phyloP scores from a whole-genome alignment of 1,140 invertebrate genomes.

The Sinella curviseta region DNA sequence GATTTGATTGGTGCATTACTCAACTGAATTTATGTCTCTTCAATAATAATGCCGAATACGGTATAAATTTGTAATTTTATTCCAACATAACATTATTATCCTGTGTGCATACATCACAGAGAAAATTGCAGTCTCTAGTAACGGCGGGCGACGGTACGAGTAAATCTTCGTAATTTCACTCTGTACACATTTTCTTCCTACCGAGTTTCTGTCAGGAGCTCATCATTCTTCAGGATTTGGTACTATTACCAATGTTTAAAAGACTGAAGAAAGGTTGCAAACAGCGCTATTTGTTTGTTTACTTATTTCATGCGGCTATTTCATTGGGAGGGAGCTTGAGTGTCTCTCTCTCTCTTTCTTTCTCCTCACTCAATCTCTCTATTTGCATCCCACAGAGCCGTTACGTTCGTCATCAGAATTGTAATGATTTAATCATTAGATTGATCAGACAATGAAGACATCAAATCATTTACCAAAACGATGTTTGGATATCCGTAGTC shows the following conservation, averaged over 20 bases:
- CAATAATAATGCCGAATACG: no score
- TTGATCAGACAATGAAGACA: not conserved
- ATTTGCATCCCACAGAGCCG: slow-evolving; percentile 9
- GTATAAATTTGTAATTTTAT: no score
- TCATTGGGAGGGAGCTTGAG: no score
- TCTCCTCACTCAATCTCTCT: not conserved
- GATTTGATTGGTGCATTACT: no score
- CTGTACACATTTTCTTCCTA: not conserved
- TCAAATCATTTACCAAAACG: not conserved
- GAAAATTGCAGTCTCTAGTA: no score
- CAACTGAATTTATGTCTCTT: no score
- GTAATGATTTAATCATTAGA: slow-evolving; percentile 18
- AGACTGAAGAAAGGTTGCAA: not conserved
- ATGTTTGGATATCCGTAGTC: not conserved
- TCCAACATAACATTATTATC: no score
- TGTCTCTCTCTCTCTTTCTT: not conserved
- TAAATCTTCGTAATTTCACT: not conserved
- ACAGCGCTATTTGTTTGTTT: not conserved
- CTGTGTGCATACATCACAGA: no score
- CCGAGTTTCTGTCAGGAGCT: not conserved
- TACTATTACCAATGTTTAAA: not conserved
- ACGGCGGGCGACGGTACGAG: no score
- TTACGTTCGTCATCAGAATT: not conserved
- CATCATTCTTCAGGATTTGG: not conserved
- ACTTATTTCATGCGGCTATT: no score